Evolutionary conservation across 2,113 vertebrate genomes (phyloP).

Genomic region (Patagioenas fasciata): DNA sequence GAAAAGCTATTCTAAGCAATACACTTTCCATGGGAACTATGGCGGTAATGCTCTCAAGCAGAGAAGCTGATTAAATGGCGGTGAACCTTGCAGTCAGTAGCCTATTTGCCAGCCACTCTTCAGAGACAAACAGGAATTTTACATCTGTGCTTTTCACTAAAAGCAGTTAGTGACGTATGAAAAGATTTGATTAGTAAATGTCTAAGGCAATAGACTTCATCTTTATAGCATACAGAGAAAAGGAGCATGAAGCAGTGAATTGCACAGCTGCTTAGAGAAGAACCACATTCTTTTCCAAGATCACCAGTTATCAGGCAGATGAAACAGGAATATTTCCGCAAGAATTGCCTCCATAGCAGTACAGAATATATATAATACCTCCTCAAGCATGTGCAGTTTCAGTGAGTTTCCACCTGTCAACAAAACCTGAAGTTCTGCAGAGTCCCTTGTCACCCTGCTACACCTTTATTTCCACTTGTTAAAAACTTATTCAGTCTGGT

Average conservation of each 20-base stretch:
- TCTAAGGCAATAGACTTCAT: constrained; percentile 44
- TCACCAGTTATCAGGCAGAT: constrained; percentile 16
- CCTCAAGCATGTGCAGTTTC: neutral
- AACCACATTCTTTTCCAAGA: neutral
- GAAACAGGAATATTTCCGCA: constrained; percentile 21
- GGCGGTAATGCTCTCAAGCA: neutral
- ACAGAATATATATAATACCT: neutral
- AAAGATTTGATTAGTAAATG: constrained; percentile 58
- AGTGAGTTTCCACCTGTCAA: constrained; percentile 41
- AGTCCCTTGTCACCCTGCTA: neutral
- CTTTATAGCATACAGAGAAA: neutral
- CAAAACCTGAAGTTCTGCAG: neutral
- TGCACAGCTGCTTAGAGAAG: constrained; percentile 48
- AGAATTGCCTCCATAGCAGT: constrained; percentile 15
- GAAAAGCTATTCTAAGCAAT: neutral
- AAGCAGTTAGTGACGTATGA: constrained; percentile 24
- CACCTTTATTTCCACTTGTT: neutral
- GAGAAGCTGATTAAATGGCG: neutral
- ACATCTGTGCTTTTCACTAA: constrained; percentile 21
- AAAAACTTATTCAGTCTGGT: neutral
- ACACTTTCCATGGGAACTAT: neutral
- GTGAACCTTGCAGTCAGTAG: neutral
- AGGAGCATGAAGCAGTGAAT: neutral
- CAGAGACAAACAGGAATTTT: neutral
- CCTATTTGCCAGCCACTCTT: neutral